Conservation (phyloP, 2,797 vertebrate species). For the Micromesistius poutassou region DNA sequence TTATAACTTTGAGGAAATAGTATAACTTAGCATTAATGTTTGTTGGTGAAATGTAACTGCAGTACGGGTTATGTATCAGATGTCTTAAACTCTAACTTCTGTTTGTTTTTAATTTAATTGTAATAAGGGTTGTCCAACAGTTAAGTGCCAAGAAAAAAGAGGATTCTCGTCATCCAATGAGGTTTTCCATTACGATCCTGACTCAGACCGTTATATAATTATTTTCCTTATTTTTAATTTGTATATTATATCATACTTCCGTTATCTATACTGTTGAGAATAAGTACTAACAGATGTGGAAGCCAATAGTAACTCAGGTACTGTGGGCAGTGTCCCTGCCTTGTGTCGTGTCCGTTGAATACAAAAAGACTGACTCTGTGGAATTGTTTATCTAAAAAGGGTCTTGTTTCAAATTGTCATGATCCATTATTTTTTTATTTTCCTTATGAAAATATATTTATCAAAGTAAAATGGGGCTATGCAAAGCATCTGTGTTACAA, state of each 20-base stretch:
- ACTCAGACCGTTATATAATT: conserved; percentile 8
- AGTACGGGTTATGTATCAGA: background rate
- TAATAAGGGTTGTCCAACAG: conserved; percentile 34
- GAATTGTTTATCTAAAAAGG: conserved; percentile 9
- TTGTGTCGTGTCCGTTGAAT: conserved; percentile 37
- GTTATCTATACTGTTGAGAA: conserved; percentile 15
- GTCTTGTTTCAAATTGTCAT: conserved; percentile 24
- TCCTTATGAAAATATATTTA: background rate
- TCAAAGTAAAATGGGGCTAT: background rate
- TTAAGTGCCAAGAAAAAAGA: conserved; percentile 58
- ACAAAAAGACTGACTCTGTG: conserved; percentile 29
- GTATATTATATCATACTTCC: background rate
- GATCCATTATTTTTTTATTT: conserved; percentile 5
- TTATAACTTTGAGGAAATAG: conserved; percentile 11
- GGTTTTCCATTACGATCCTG: background rate
- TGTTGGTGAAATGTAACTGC: conserved; percentile 18
- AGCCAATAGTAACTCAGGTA: conserved; percentile 60
- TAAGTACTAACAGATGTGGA: conserved; percentile 30
- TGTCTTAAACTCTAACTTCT: conserved; percentile 14
- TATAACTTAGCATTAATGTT: conserved; percentile 14
- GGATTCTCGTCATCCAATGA: conserved; percentile 1
- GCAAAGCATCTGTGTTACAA: conserved; percentile 6
- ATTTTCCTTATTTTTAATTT: background rate
- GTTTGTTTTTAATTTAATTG: conserved; percentile 13
- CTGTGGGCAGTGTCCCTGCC: conserved; percentile 39